These are phyloP conservation scores for Centropus bengalensis DNA, from an alignment of 2,113 vertebrate species.

Conservation along the genomic window DNA sequence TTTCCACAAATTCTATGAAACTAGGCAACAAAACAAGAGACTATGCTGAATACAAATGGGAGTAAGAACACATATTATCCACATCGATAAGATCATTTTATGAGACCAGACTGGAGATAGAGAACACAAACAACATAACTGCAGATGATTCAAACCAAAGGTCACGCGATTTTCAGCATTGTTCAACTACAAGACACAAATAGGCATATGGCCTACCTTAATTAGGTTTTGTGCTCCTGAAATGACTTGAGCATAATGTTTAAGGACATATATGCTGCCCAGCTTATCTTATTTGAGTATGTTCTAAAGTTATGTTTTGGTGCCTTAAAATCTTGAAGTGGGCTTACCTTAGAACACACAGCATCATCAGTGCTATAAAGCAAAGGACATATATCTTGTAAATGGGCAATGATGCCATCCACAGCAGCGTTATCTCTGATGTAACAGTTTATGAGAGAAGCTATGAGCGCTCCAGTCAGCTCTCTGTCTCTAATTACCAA, in stretches of 20 bases:
- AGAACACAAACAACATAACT: not conserved
- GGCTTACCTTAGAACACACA: slow-evolving; percentile 91
- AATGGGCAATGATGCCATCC: slow-evolving; percentile 91
- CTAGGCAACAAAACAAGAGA: not conserved
- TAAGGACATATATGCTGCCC: not conserved
- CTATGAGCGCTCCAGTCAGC: slow-evolving; percentile 91
- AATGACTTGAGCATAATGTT: not conserved
- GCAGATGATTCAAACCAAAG: not conserved
- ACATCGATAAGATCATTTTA: not conserved
- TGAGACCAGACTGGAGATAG: not conserved
- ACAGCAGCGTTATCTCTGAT: slow-evolving; percentile 95
- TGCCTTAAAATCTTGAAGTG: not conserved
- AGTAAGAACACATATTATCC: not conserved
- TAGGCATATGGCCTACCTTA: accelerated
- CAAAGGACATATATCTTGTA: slow-evolving; percentile 92
- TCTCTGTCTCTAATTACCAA: slow-evolving; percentile 92
- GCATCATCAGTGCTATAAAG: slow-evolving; percentile 95
- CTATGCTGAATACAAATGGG: not conserved
- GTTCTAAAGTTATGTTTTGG: not conserved
- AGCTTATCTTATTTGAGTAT: not conserved
- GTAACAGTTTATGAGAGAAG: slow-evolving; percentile 94
- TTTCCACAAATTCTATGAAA: not conserved
- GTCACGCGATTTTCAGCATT: not conserved
- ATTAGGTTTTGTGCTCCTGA: not conserved
- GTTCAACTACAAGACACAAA: not conserved